Percentiles rank a stretch among this genome's conserved stretches.
phyloP scores from a whole-genome alignment of 2,113 vertebrate genomes.

The Forbesichthys papilliferus region DNA sequence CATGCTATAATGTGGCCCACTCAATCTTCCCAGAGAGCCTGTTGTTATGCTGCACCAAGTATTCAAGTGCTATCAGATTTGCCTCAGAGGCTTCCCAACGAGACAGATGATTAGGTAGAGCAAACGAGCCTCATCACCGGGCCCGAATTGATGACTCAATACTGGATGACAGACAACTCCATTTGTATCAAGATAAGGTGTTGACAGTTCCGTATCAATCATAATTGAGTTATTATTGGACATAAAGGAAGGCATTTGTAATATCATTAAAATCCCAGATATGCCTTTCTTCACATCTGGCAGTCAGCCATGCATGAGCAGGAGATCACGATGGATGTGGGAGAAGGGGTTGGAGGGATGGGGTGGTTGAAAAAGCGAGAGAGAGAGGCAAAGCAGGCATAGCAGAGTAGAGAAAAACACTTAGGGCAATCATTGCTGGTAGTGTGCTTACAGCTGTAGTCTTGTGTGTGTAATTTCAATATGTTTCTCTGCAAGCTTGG shows the following conservation, averaged over 20 bases:
- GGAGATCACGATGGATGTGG: constrained; percentile 37
- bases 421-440: constrained; percentile 93
- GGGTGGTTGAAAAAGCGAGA: constrained; percentile 45
- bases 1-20: constrained; percentile 89
- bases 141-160: constrained; percentile 98
- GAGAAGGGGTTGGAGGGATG: constrained; percentile 27
- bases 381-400: constrained; percentile 62
- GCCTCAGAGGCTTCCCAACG: constrained; percentile 89
- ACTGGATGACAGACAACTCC: constrained; percentile 94
- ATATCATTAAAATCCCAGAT: constrained; percentile 97
- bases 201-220: constrained; percentile 92
- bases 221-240: constrained; percentile 97
- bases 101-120: constrained; percentile 98
- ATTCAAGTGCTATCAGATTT: constrained; percentile 97
- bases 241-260: constrained; percentile 97
- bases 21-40: constrained; percentile 91
- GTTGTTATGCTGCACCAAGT: constrained; percentile 88
- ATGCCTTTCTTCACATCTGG: constrained; percentile 94
- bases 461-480: constrained; percentile 91
- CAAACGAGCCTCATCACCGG: constrained; percentile 95
- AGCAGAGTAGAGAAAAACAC: constrained; percentile 77
- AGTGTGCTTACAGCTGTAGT: constrained; percentile 85
- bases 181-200: constrained; percentile 95
- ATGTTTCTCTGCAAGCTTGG: constrained; percentile 94
- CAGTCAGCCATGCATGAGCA: constrained; percentile 85